phyloP scores from a whole-genome alignment of 2,113 vertebrate genomes.

The Cepphus grylle region DNA sequence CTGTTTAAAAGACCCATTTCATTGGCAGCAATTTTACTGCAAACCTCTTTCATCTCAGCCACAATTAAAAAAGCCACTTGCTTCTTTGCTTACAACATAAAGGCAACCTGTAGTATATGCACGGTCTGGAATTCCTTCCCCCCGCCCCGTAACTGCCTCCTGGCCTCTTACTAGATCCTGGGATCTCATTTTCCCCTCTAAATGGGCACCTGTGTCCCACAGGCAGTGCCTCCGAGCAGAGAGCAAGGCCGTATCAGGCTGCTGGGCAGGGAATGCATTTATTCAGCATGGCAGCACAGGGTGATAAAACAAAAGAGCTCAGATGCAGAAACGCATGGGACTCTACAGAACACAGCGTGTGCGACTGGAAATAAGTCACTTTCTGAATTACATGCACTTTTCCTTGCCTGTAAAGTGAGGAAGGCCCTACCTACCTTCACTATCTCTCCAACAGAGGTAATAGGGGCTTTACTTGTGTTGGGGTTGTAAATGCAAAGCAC shows the following conservation, averaged over 20 bases:
- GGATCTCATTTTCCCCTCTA: neutral
- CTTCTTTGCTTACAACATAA: neutral
- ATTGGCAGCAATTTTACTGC: neutral
- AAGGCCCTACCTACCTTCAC: fast-evolving
- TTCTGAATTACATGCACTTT: fast-evolving
- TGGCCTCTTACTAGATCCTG: fast-evolving
- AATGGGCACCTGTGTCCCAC: fast-evolving
- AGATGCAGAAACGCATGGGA: fast-evolving
- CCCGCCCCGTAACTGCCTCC: fast-evolving
- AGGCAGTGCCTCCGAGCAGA: neutral
- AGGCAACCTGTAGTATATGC: fast-evolving
- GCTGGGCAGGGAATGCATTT: neutral
- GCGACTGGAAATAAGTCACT: neutral
- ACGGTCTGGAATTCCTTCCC: neutral
- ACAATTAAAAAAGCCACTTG: fast-evolving
- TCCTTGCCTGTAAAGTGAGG: neutral
- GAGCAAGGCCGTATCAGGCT: fast-evolving
- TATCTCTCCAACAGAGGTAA: neutral
- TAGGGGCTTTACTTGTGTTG: too few relatives aligned
- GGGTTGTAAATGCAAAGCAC: neutral
- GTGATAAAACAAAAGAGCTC: neutral
- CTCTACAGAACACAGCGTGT: fast-evolving
- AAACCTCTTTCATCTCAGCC: neutral
- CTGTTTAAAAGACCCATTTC: neutral
- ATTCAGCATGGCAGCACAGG: neutral